Percentiles rank a stretch among this genome's conserved stretches.
Conservation (phyloP, 2,888 invertebrate species). For the Drosophila seclusa region DNA sequence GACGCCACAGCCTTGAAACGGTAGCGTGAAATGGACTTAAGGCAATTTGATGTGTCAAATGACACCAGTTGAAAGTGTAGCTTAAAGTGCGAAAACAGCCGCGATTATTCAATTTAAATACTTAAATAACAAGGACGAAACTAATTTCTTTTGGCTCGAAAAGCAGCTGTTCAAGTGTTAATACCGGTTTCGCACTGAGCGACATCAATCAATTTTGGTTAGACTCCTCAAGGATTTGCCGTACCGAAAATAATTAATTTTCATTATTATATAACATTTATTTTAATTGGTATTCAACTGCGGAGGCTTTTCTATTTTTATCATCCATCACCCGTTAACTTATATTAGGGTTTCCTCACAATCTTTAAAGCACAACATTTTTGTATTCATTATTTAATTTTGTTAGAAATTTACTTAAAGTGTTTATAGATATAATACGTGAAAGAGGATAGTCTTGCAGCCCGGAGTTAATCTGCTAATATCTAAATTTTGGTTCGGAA, state of each 20-base stretch:
- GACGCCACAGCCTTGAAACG: constrained; percentile 61
- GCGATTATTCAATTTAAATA: neutral
- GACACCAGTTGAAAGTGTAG: constrained; percentile 16
- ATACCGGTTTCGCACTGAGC: neutral
- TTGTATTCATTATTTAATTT: neutral
- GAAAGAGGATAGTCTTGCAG: neutral
- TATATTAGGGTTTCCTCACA: neutral
- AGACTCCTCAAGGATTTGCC: too few species aligned
- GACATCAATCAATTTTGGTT: constrained; percentile 1
- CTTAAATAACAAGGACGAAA: neutral
- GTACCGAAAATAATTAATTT: neutral
- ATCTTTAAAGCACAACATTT: neutral
- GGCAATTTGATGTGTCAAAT: neutral
- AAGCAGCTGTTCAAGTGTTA: neutral
- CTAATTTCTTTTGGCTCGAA: neutral
- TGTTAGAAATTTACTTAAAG: neutral
- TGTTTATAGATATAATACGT: neutral
- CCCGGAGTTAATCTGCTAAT: neutral
- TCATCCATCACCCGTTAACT: neutral
- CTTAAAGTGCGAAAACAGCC: neutral
- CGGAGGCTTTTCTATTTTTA: neutral
- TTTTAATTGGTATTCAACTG: neutral
- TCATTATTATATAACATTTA: neutral
- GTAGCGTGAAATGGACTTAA: constrained; percentile 12
- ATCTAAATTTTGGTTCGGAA: neutral